A percentile compares a stretch with the other conserved stretches of the same genome.
Evolutionary conservation across 2,888 invertebrate genomes (phyloP).

Genomic region (Antheraea assamensis): DNA sequence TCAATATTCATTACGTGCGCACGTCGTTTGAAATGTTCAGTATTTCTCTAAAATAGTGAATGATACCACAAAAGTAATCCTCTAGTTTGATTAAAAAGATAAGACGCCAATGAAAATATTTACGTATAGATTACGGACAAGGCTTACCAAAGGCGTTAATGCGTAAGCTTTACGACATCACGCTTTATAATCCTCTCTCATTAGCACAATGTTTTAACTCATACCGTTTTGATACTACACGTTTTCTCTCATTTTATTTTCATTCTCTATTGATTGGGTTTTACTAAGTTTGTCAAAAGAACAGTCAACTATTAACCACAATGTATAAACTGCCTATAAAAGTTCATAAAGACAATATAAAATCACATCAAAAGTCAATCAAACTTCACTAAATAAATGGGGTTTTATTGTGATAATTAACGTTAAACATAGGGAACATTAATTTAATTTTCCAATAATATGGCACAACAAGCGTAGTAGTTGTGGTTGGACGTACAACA

Average conservation of each 20-base stretch:
- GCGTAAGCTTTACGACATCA: conserved; percentile 78
- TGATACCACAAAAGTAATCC: conserved; percentile 76
- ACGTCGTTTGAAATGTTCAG: conserved; percentile 28
- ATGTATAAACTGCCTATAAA: conserved; percentile 32
- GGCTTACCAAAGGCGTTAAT: conserved; percentile 76
- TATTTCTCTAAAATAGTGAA: conserved; percentile 56
- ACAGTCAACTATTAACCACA: conserved; percentile 32
- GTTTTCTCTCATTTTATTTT: conserved; percentile 52
- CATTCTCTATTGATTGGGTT: conserved; percentile 43
- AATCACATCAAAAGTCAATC: conserved; percentile 9
- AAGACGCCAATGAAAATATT: conserved; percentile 80
- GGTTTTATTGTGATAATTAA: conserved; percentile 32
- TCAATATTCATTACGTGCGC: too few species aligned
- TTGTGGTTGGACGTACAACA: conserved; percentile 53
- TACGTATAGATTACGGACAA: conserved; percentile 78
- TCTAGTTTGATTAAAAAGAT: too few species aligned
- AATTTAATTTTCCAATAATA: conserved; percentile 53
- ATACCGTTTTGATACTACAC: conserved; percentile 65
- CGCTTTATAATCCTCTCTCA: conserved; percentile 79
- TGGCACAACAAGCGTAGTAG: conserved; percentile 38
- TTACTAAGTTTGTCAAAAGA: conserved; percentile 30
- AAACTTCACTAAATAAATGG: conserved; percentile 22
- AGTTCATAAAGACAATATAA: neutral
- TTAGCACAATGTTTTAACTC: conserved; percentile 72
- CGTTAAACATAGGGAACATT: conserved; percentile 38